Evolutionary conservation across 2,888 invertebrate genomes (phyloP), one percentile per base, ranked within the genome.

Genomic region (Netelia melanura): DNA sequence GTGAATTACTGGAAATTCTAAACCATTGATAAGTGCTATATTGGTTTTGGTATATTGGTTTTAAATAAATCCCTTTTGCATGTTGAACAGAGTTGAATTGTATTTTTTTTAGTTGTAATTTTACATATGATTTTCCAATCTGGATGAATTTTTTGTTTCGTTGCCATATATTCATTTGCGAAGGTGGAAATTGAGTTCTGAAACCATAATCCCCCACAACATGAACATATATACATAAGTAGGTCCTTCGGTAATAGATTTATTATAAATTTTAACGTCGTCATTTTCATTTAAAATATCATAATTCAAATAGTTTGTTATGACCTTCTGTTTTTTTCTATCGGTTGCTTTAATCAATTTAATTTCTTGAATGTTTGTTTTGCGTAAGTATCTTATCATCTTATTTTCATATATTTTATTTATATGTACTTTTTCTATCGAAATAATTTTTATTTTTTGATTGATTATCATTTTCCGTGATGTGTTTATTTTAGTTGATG

Each of bases 21-120:
- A 72, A 23, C 85, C 87, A 84, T 86, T 85, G 9, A 52, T 62
- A 14, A 83, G 52, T 54, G 81, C 81, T 43, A 87, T n/a, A n/a
- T n/a, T n/a, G n/a, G 70, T 56, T 68, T 44, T 5, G 86, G 87
- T 25, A 86, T 67, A 11, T 77, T 81, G 1, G 70, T 70, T 38
- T 79, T 77, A 8, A 58, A 52, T 74, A 87, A 68, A 68, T 58
- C 21, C 8, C 68, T 78, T 58, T 23, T 61, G 64, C 87, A 86
- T 10, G 76, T 81, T 23, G 17, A n/a, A 44, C 87, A 86, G 6
- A 86, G 75, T 67, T 80, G 23, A n/a, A 71, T 78, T 17, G 17
- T 38, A 23, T 75, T 81, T 30, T 70, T 56, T 25, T 11, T 8
- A 11, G n/a, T 61, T 76, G 38, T 76, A 21, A 70, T 70, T 81